Evolutionary conservation across 2,888 invertebrate species (phyloP).

Genomic region (Callinectes sapidus): DNA sequence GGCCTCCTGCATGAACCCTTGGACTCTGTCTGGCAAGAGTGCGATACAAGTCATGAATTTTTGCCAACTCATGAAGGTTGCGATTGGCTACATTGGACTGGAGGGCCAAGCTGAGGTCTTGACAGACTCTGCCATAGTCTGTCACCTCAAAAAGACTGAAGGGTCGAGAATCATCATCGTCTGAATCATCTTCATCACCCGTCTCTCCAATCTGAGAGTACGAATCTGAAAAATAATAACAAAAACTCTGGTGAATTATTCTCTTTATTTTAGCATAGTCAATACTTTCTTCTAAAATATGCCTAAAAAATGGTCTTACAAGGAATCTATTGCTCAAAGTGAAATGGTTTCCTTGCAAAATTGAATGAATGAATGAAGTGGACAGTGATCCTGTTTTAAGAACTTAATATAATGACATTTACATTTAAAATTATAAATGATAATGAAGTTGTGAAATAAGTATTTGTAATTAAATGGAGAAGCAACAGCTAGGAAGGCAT

Average conservation of each 20-base stretch:
- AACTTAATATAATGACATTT: neutral
- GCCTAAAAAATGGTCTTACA: neutral
- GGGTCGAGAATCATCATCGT: conserved; percentile 71
- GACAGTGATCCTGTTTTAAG: neutral
- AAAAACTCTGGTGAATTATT: neutral
- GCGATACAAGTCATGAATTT: conserved; percentile 87
- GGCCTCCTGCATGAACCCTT: conserved; percentile 53
- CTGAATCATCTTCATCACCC: conserved; percentile 70
- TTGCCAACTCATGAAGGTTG: conserved; percentile 80
- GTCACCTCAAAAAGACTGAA: conserved; percentile 73
- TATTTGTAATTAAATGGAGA: neutral
- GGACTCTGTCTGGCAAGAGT: conserved; percentile 74
- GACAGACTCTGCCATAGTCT: conserved; percentile 73
- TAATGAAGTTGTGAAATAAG: neutral
- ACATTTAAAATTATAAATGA: neutral
- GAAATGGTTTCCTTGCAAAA: neutral
- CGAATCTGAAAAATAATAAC: conserved; percentile 76
- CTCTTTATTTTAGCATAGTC: too few relatives aligned
- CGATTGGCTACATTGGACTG: conserved; percentile 63
- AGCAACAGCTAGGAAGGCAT: neutral
- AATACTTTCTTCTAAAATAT: neutral
- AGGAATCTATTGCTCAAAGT: neutral
- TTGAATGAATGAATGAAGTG: neutral
- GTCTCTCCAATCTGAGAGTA: conserved; percentile 75
- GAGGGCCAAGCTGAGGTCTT: conserved; percentile 74